Evolutionary conservation across 2,797 vertebrate genomes (phyloP).

Genomic region (Buceros bicornis): DNA sequence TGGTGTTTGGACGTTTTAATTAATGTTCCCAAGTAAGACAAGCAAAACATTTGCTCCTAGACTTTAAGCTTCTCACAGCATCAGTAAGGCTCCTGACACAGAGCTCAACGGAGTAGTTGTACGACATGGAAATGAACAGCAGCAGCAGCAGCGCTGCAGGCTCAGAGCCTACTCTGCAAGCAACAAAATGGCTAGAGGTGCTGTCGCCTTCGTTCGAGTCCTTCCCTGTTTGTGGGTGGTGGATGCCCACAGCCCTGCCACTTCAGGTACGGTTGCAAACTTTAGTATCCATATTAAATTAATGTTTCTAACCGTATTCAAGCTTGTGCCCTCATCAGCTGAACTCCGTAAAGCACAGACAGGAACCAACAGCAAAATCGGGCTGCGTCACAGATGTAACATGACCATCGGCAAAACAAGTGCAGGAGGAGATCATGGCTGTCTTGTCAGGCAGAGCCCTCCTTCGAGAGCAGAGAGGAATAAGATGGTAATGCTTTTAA

Average conservation of each 20-base stretch:
- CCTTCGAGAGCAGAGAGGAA: neutral
- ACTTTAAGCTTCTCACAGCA: constrained; percentile 57
- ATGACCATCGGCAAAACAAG: constrained; percentile 54
- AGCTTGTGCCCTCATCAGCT: constrained; percentile 40
- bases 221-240: neutral
- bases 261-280: neutral
- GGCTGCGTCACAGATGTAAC: constrained; percentile 74
- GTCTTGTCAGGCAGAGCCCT: constrained; percentile 10
- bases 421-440: constrained; percentile 47
- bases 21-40: constrained; percentile 33
- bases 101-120: constrained; percentile 55
- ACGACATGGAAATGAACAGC: constrained; percentile 69
- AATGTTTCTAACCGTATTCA: neutral
- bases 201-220: neutral
- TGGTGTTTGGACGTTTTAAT: neutral
- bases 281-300: neutral
- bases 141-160: constrained; percentile 63
- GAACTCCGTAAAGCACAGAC: neutral
- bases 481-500: neutral
- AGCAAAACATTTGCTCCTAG: constrained; percentile 36
- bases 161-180: constrained; percentile 27
- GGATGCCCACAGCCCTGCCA: neutral
- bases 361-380: constrained; percentile 48
- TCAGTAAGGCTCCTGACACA: constrained; percentile 54
- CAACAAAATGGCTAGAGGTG: constrained; percentile 67